These are phyloP conservation scores for Epiblema foenella DNA, from an alignment of 2,888 invertebrate genomes.

Conservation along the genomic window DNA sequence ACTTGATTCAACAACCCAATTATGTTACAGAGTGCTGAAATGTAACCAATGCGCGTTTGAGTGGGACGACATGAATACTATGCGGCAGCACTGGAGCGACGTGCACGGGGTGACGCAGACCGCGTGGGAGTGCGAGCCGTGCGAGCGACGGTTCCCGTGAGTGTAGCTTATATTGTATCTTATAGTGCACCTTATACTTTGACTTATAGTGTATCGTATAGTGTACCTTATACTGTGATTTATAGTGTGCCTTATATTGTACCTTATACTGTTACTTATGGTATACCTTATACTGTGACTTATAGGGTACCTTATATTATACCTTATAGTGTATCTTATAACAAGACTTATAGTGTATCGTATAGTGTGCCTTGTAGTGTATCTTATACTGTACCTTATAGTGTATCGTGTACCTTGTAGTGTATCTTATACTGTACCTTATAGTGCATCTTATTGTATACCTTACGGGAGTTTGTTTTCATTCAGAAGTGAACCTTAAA, in stretches of 20 bases:
- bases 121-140: slow-evolving; percentile 3
- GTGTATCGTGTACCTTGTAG: neutral
- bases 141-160: neutral
- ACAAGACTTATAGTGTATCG: neutral
- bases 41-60: neutral
- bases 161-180: neutral
- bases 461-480: too few species aligned
- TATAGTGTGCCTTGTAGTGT: too few species aligned
- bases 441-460: neutral
- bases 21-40: slow-evolving; percentile 2
- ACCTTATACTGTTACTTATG: too few species aligned
- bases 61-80: slow-evolving; percentile 4
- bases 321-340: neutral
- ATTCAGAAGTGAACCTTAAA: too few species aligned
- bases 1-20: too few species aligned
- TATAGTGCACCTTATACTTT: neutral
- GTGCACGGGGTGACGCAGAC: neutral
- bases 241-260: too few species aligned
- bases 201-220: neutral
- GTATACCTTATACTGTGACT: too few species aligned
- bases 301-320: too few species aligned
- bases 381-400: neutral
- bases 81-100: slow-evolving; percentile 4
- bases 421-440: neutral
- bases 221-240: too few species aligned